phyloP scores from a whole-genome alignment of 2,113 vertebrate genomes.

The Tychaedon coryphoeus region DNA sequence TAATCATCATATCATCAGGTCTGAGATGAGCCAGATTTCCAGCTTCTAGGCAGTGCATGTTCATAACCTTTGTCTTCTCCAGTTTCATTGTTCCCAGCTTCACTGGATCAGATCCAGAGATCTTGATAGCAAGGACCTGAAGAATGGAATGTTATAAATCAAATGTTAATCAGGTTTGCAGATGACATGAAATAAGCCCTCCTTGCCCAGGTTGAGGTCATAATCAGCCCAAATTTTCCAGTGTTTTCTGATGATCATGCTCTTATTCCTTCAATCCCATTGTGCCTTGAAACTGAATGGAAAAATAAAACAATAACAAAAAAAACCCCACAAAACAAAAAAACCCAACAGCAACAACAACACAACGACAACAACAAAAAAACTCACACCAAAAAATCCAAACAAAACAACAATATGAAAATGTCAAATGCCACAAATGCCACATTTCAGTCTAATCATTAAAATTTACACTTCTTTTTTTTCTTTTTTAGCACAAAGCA shows the following conservation, averaged over 20 bases:
- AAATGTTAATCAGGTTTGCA: not conserved
- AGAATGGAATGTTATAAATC: not conserved
- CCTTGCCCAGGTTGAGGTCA: fast-evolving
- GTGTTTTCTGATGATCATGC: not conserved
- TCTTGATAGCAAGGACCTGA: not conserved
- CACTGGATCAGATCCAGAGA: not conserved
- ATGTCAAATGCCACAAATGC: too few relatives aligned
- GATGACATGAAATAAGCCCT: not conserved
- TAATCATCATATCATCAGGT: not conserved
- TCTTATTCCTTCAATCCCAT: not conserved
- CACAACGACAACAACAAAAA: not conserved
- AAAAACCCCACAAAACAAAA: not conserved
- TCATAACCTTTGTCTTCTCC: not conserved
- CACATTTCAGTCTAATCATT: not conserved
- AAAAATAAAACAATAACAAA: not conserved
- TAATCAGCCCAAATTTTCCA: not conserved
- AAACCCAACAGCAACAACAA: not conserved
- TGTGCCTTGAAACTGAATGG: not conserved
- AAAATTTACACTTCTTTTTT: not conserved
- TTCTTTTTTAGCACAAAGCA: not conserved
- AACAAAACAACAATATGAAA: not conserved
- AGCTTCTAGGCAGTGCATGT: not conserved
- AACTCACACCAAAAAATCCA: too few relatives aligned
- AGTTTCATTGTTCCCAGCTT: not conserved
- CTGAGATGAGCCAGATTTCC: not conserved